These are phyloP conservation scores for Thalassophryne amazonica DNA, from an alignment of 2,797 vertebrate genomes.

Conservation along the genomic window DNA sequence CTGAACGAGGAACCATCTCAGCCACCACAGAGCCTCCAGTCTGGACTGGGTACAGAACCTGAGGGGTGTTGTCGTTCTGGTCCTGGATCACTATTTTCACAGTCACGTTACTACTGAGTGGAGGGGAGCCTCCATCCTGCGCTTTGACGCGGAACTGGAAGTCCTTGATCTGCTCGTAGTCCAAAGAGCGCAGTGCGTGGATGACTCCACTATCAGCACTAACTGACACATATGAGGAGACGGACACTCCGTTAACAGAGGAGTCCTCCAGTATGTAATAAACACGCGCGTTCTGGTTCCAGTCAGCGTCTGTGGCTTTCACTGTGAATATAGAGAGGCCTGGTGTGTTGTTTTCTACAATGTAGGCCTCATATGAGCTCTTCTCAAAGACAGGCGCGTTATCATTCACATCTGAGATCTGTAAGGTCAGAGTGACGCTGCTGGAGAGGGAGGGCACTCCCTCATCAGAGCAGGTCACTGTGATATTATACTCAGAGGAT, in stretches of 20 bases:
- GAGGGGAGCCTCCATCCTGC: constrained; percentile 66
- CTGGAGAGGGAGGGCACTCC: constrained; percentile 73
- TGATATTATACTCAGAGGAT: constrained; percentile 65
- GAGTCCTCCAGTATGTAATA: constrained; percentile 55
- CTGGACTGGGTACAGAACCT: constrained; percentile 47
- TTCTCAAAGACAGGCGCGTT: constrained; percentile 75
- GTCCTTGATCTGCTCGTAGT: constrained; percentile 64
- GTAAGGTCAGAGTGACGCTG: constrained; percentile 71
- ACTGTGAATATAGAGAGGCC: constrained; percentile 53
- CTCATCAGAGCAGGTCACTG: constrained; percentile 67
- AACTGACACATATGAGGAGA: constrained; percentile 61
- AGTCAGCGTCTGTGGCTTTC: constrained; percentile 55
- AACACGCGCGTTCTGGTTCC: constrained; percentile 60
- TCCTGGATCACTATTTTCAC: constrained; percentile 56
- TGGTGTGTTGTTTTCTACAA: constrained; percentile 62
- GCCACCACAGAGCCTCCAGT: constrained; percentile 41
- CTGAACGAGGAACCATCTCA: too few species aligned
- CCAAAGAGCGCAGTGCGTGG: constrained; percentile 73
- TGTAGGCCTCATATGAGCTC: constrained; percentile 60
- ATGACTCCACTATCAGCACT: constrained; percentile 70
- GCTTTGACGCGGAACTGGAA: constrained; percentile 49
- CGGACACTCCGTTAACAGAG: constrained; percentile 27
- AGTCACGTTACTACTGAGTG: constrained; percentile 47
- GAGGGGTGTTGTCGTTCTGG: constrained; percentile 70
- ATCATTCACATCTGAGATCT: constrained; percentile 78